A percentile compares a stretch with the other conserved stretches of the same genome.
Evolutionary conservation across 2,113 vertebrate species (phyloP).

Genomic region (Paramormyrops kingsleyae): DNA sequence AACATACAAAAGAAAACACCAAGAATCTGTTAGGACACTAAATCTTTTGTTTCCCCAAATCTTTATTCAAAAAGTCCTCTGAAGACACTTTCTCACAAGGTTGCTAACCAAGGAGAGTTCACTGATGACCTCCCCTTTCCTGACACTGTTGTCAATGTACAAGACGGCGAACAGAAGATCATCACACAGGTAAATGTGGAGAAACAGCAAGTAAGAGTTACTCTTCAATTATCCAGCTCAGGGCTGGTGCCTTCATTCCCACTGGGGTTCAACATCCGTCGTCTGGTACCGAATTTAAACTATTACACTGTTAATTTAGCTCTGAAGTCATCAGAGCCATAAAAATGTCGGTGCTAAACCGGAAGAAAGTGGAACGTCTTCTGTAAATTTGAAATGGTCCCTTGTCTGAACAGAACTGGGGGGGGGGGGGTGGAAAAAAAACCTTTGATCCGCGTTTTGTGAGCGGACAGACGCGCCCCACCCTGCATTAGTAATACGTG

Average conservation of each 20-base stretch:
- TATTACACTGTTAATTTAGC: neutral
- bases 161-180: neutral
- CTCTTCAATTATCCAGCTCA: neutral
- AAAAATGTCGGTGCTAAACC: neutral
- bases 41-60: neutral
- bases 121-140: neutral
- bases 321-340: neutral
- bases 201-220: neutral
- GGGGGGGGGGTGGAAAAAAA: slow-evolving; percentile 25
- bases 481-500: slow-evolving; percentile 71
- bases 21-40: neutral
- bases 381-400: neutral
- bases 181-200: neutral
- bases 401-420: neutral
- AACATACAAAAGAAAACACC: neutral
- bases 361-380: neutral
- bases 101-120: neutral
- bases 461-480: neutral
- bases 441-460: neutral
- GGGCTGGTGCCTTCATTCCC: neutral
- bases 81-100: neutral
- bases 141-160: neutral
- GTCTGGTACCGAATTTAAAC: neutral
- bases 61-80: neutral
- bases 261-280: neutral